Percentiles rank a stretch among this genome's conserved stretches.
Conservation (phyloP, 2,888 invertebrate species). For the Aquatica leii region DNA sequence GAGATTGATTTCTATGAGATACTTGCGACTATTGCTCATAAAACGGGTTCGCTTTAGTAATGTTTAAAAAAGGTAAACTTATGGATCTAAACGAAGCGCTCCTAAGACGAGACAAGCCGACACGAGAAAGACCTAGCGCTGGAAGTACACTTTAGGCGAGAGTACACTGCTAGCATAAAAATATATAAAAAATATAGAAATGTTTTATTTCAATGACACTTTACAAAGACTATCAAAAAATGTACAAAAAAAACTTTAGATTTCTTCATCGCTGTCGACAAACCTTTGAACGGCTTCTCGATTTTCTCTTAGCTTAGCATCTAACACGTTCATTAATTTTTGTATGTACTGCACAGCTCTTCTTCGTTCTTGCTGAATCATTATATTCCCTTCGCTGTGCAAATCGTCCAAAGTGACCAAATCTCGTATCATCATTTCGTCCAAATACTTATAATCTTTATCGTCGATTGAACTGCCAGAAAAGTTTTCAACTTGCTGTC, state of each 20-base stretch:
- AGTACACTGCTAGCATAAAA: too few relatives aligned
- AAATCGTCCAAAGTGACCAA: conserved; percentile 31
- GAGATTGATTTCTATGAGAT: too few relatives aligned
- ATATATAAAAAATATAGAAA: too few relatives aligned
- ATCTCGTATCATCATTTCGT: conserved; percentile 37
- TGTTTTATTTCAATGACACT: too few relatives aligned
- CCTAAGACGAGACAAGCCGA: too few relatives aligned
- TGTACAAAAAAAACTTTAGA: neutral
- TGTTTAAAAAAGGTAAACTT: too few relatives aligned
- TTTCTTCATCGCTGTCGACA: conserved; percentile 13
- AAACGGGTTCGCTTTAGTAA: too few relatives aligned
- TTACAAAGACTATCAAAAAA: too few relatives aligned
- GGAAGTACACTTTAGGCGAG: too few relatives aligned
- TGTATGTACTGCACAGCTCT: conserved; percentile 21
- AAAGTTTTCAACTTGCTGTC: conserved; percentile 20
- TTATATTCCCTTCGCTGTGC: conserved; percentile 16
- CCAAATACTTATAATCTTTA: conserved; percentile 37
- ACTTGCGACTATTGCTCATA: too few relatives aligned
- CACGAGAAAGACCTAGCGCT: too few relatives aligned
- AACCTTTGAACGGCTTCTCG: neutral
- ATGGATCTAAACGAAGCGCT: too few relatives aligned
- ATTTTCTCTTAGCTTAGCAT: conserved; percentile 22
- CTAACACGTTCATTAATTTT: conserved; percentile 23
- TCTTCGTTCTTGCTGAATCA: conserved; percentile 15
- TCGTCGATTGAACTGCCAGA: conserved; percentile 25